These are phyloP conservation scores for Xenopus borealis DNA, from an alignment of 2,113 vertebrate species.

Conservation along the genomic window DNA sequence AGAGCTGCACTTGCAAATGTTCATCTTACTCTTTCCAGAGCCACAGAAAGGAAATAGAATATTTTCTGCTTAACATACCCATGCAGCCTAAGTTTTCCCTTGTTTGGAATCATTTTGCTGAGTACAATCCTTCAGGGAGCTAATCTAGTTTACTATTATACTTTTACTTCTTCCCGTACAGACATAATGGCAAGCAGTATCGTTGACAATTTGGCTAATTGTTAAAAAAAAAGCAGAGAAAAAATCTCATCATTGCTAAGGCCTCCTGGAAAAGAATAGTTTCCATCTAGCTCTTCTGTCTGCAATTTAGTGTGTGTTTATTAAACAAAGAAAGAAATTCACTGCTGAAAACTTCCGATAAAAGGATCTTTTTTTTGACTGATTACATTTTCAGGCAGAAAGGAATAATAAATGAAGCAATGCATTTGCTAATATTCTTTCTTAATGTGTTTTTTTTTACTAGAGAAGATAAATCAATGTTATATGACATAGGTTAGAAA, in stretches of 20 bases:
- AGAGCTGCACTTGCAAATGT: constrained; percentile 39
- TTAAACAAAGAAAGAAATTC: constrained; percentile 46
- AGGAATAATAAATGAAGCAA: constrained; percentile 19
- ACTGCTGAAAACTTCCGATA: constrained; percentile 49
- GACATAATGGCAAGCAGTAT: constrained; percentile 68
- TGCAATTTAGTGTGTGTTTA: constrained; percentile 52
- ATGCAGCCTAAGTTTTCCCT: constrained; percentile 55
- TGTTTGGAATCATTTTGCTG: constrained; percentile 63
- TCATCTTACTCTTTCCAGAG: constrained; percentile 30
- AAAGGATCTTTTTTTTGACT: constrained; percentile 38
- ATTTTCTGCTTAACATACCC: constrained; percentile 41
- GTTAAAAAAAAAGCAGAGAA: constrained; percentile 46
- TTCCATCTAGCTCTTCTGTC: constrained; percentile 57
- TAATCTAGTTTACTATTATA: constrained; percentile 59
- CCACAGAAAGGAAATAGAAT: constrained; percentile 41
- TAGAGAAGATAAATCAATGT: background rate
- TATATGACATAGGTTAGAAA: background rate
- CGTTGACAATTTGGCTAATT: constrained; percentile 66
- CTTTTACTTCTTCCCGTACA: constrained; percentile 63
- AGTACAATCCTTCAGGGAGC: constrained; percentile 61
- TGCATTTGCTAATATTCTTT: constrained; percentile 15
- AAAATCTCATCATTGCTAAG: constrained; percentile 61
- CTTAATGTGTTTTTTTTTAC: background rate
- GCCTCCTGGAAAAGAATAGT: constrained; percentile 59
- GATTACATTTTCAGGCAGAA: constrained; percentile 12